phyloP scores from a whole-genome alignment of 2,888 invertebrate species.

The Exephanes ischioxanthus region DNA sequence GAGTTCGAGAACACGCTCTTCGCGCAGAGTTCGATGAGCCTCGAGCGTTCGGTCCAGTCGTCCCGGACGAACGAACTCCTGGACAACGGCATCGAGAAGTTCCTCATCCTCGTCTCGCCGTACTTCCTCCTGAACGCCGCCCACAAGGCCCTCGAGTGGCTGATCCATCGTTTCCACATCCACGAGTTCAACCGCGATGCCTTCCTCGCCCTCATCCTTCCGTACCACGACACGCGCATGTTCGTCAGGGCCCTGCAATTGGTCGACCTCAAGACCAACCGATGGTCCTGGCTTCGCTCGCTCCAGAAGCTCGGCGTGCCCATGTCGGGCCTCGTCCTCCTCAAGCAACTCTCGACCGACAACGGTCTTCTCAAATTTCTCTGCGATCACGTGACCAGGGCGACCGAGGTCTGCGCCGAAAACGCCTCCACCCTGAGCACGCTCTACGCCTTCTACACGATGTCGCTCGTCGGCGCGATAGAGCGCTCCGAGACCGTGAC shows the following conservation, averaged over 20 bases:
- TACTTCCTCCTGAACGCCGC: conserved; percentile 94
- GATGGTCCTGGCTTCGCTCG: conserved; percentile 92
- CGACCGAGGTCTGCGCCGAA: conserved; percentile 87
- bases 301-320: conserved; percentile 92
- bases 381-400: conserved; percentile 86
- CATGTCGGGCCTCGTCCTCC: conserved; percentile 90
- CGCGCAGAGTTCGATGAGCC: conserved; percentile 90
- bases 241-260: conserved; percentile 94
- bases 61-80: conserved; percentile 91
- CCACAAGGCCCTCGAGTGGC: conserved; percentile 98
- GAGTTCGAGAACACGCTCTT: conserved; percentile 92
- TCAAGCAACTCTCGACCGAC: conserved; percentile 90
- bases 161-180: conserved; percentile 95
- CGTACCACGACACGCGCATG: conserved; percentile 96
- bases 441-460: conserved; percentile 93
- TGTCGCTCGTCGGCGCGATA: conserved; percentile 90
- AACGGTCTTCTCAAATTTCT: conserved; percentile 88
- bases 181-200: conserved; percentile 95
- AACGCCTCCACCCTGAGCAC: conserved; percentile 89
- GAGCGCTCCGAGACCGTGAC: conserved; percentile 86
- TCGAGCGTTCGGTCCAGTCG: conserved; percentile 93
- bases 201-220: conserved; percentile 92
- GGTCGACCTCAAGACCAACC: conserved; percentile 88
- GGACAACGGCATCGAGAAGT: conserved; percentile 91
- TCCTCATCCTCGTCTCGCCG: conserved; percentile 93